phyloP scores from a whole-genome alignment of 2,113 vertebrate genomes.

The Oreochromis tanganicae region DNA sequence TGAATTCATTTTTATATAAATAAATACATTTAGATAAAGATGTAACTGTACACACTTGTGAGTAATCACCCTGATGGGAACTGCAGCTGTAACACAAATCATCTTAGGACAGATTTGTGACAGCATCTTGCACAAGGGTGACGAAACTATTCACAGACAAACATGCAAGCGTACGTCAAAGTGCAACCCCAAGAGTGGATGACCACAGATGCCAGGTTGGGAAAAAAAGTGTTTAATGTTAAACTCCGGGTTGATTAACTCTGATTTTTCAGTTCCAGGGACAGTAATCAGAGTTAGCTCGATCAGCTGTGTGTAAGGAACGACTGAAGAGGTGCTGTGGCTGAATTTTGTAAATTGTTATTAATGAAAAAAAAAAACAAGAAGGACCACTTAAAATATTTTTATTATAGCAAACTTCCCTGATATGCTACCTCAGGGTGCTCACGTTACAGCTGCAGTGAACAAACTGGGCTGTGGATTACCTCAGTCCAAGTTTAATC shows the following conservation, averaged over 20 bases:
- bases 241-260: not conserved
- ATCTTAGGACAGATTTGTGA: not conserved
- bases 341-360: not conserved
- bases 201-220: not conserved
- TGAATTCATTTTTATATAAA: not conserved
- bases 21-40: not conserved
- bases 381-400: not conserved
- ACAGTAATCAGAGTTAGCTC: not conserved
- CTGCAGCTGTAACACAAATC: not conserved
- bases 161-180: not conserved
- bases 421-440: not conserved
- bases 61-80: not conserved
- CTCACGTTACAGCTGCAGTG: not conserved
- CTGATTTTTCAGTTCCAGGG: not conserved
- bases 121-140: not conserved
- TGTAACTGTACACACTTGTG: not conserved
- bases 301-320: not conserved
- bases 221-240: fast-evolving
- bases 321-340: not conserved
- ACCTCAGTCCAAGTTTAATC: not conserved
- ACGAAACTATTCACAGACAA: not conserved
- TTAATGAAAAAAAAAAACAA: not conserved
- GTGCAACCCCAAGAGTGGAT: not conserved
- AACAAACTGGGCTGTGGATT: not conserved
- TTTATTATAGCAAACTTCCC: not conserved